phyloP scores from a whole-genome alignment of 2,888 invertebrate species.

The Aricia artaxerxes region DNA sequence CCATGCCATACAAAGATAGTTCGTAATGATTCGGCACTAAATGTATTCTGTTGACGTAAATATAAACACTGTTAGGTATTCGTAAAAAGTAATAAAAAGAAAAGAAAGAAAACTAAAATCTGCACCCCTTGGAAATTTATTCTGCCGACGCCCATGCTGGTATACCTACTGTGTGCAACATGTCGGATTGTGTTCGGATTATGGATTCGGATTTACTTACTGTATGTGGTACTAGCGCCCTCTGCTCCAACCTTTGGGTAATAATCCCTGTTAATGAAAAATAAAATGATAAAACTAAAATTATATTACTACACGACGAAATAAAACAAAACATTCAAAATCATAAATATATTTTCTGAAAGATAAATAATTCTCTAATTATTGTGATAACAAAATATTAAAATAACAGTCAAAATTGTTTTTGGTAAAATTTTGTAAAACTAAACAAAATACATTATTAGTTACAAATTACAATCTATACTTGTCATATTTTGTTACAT shows the following conservation, averaged over 20 bases:
- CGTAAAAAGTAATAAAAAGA: no score
- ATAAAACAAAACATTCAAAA: neutral
- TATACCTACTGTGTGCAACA: no score
- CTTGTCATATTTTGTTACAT: neutral
- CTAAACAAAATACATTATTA: neutral
- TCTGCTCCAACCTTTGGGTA: neutral
- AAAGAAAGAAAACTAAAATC: no score
- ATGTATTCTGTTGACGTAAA: no score
- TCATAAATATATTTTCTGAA: neutral
- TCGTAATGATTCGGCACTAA: no score
- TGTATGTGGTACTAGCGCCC: no score
- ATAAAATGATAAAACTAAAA: neutral
- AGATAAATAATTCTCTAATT: neutral
- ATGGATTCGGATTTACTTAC: no score
- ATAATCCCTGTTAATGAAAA: neutral
- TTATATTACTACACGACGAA: neutral
- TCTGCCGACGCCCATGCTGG: no score
- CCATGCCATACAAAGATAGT: no score
- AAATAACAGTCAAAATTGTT: neutral
- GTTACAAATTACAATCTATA: conserved; percentile 1
- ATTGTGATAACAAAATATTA: neutral
- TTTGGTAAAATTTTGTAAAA: neutral
- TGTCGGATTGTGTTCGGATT: no score
- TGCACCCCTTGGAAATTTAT: no score
- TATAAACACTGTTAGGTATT: no score